phyloP scores from a whole-genome alignment of 2,888 invertebrate genomes.

The Synergus laeviventris region DNA sequence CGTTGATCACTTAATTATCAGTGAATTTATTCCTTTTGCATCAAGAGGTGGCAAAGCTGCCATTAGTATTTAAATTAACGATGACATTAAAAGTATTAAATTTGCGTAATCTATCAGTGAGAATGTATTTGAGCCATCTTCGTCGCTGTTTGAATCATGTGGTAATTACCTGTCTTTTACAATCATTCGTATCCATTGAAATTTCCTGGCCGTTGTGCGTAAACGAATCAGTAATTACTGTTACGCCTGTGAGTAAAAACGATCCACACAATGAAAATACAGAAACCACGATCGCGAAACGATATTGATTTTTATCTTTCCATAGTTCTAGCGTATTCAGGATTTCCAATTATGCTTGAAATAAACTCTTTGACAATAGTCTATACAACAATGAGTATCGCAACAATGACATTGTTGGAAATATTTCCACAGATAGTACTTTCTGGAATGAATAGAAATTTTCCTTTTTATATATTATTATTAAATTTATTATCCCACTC shows the following conservation, averaged over 20 bases:
- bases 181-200: slow-evolving; percentile 11
- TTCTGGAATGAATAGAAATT: not conserved
- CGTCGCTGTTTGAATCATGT: not conserved
- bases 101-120: slow-evolving; percentile 49
- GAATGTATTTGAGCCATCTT: slow-evolving; percentile 38
- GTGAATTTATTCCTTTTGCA: slow-evolving; percentile 48
- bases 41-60: slow-evolving; percentile 44
- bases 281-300: not conserved
- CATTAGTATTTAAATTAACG: slow-evolving; percentile 50
- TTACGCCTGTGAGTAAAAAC: not conserved
- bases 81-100: slow-evolving; percentile 46
- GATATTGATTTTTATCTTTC: not conserved
- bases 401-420: not conserved
- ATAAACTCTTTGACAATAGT: not conserved
- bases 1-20: slow-evolving; percentile 47
- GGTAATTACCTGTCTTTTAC: slow-evolving; percentile 11
- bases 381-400: not conserved
- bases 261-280: not conserved
- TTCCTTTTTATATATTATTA: not conserved
- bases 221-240: not conserved
- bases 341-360: not conserved
- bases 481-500: not conserved
- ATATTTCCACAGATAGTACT: not conserved
- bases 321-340: not conserved
- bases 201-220: slow-evolving; percentile 2